Percentiles rank a stretch among this genome's conserved stretches.
These are phyloP conservation scores for Vulpes vulpes DNA, from an alignment of 2,113 vertebrate genomes.

Conservation along the genomic window DNA sequence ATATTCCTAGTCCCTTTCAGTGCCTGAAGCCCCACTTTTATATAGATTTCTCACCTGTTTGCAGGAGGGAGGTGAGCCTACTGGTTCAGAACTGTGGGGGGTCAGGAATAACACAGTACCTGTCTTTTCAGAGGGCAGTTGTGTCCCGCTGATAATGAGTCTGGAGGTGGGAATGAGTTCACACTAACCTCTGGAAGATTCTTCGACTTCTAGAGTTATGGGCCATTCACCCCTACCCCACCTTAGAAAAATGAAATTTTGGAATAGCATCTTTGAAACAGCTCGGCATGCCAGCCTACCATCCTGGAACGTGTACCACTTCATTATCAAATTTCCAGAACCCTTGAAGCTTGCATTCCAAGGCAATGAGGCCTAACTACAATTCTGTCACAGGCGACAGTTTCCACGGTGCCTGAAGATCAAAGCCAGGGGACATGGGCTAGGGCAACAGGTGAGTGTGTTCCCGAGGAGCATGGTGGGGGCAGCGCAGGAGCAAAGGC, in stretches of 20 bases:
- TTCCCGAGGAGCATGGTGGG: background rate
- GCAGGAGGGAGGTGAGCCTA: background rate
- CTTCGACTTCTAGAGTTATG: background rate
- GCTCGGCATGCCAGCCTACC: background rate
- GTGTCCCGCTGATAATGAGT: background rate
- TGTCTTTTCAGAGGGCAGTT: background rate
- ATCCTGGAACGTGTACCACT: background rate
- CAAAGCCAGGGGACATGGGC: constrained; percentile 55
- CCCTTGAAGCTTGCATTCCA: constrained; percentile 74
- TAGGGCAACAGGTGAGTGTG: constrained; percentile 11
- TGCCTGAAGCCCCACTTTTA: background rate
- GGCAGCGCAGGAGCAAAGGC: background rate
- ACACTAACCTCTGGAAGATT: background rate
- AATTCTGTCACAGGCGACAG: constrained; percentile 36
- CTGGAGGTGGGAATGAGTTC: background rate
- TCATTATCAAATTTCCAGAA: constrained; percentile 66
- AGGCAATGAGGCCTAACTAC: constrained; percentile 17
- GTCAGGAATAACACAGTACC: background rate
- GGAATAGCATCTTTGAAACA: constrained; percentile 3
- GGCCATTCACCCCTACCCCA: background rate
- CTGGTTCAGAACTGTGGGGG: background rate
- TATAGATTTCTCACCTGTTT: constrained; percentile 43
- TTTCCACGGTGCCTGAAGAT: constrained; percentile 61
- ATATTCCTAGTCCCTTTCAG: constrained; percentile 20
- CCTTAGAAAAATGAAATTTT: background rate